These are phyloP conservation scores for Pandemis corylana DNA, from an alignment of 2,888 invertebrate genomes.

Conservation along the genomic window DNA sequence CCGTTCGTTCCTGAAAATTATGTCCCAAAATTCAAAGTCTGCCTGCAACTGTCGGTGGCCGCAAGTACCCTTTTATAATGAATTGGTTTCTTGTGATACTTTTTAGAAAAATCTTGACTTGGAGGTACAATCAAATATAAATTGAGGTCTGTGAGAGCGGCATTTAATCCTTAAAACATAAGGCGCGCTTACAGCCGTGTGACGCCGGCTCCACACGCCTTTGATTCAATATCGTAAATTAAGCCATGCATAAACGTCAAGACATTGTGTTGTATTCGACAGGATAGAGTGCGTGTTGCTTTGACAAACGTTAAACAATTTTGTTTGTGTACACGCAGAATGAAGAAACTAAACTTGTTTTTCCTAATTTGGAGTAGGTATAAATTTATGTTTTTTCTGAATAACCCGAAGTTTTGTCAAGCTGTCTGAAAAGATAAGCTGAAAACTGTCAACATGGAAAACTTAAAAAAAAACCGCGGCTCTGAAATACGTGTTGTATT, in stretches of 20 bases:
- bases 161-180: constrained; percentile 38
- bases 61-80: not conserved
- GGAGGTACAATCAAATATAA: not conserved
- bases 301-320: not conserved
- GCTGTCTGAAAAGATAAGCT: too few species aligned
- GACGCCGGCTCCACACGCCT: constrained; percentile 43
- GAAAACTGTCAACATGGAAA: too few species aligned
- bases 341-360: too few species aligned
- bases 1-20: too few species aligned
- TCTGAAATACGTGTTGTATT: too few species aligned
- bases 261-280: constrained; percentile 29
- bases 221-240: constrained; percentile 57
- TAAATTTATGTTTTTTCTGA: too few species aligned
- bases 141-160: not conserved
- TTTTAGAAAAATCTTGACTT: not conserved
- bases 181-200: constrained; percentile 44
- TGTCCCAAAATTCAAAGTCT: too few species aligned
- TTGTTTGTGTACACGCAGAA: too few species aligned
- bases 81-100: not conserved
- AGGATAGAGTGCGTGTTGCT: constrained; percentile 20
- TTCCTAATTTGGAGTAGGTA: too few species aligned
- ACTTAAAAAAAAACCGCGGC: too few species aligned
- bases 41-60: too few species aligned
- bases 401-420: too few species aligned
- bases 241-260: constrained; percentile 49